Percentiles rank a stretch among this genome's conserved stretches.
Evolutionary conservation across 2,113 vertebrate species (phyloP).

Genomic region (Equus quagga): DNA sequence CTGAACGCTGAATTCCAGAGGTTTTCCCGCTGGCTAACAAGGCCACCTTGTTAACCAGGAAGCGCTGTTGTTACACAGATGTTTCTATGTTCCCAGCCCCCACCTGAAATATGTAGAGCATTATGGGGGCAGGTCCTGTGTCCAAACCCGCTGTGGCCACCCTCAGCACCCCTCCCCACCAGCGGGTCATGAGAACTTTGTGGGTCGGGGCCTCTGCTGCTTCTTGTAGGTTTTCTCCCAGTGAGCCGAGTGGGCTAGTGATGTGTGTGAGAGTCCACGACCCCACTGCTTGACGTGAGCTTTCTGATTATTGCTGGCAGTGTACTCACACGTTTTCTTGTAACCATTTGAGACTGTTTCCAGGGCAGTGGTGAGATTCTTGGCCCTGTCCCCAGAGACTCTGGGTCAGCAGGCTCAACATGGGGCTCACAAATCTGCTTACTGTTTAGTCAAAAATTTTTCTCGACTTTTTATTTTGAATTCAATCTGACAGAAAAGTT

Average conservation of each 20-base stretch:
- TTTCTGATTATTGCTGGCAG: neutral
- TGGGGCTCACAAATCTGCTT: neutral
- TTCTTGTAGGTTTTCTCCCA: neutral
- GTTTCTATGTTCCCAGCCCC: neutral
- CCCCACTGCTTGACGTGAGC: neutral
- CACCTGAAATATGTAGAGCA: neutral
- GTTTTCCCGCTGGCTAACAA: neutral
- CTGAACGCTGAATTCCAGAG: neutral
- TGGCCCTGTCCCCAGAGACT: neutral
- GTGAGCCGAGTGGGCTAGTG: neutral
- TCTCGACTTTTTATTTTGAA: neutral
- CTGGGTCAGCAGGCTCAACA: neutral
- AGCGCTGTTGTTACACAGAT: neutral
- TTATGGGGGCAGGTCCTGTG: neutral
- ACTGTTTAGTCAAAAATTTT: neutral
- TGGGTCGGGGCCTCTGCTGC: neutral
- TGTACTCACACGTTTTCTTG: neutral
- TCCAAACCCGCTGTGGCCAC: too few relatives aligned
- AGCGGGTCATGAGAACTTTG: neutral
- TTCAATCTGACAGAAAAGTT: neutral
- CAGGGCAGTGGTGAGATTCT: neutral
- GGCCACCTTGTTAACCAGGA: neutral
- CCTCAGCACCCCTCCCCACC: neutral
- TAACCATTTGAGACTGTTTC: neutral
- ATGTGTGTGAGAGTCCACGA: neutral